These are phyloP conservation scores for Lophius americanus DNA, from an alignment of 2,797 vertebrate species.

Conservation along the genomic window DNA sequence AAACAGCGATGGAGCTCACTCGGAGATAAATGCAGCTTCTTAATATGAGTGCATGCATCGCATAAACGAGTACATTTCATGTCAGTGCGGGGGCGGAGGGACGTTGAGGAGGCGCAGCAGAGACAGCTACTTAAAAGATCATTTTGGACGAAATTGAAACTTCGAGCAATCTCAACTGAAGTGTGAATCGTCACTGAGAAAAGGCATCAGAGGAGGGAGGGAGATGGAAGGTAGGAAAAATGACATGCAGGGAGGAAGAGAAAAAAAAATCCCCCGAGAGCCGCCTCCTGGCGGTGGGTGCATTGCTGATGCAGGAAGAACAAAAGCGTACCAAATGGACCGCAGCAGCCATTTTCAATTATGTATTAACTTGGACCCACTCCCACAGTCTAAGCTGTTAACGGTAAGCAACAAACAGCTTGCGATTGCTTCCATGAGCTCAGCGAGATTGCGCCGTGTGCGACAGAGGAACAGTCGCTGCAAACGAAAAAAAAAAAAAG, in stretches of 20 bases:
- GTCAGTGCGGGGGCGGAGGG: neutral
- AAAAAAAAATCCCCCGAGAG: constrained; percentile 64
- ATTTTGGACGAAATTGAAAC: constrained; percentile 67
- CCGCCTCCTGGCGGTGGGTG: constrained; percentile 59
- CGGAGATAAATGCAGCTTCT: constrained; percentile 24
- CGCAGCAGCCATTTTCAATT: constrained; percentile 75
- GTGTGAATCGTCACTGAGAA: constrained; percentile 61
- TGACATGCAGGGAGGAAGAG: constrained; percentile 30
- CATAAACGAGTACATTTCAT: constrained; percentile 51
- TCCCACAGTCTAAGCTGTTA: constrained; percentile 61
- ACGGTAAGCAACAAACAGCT: constrained; percentile 72
- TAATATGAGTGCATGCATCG: constrained; percentile 38
- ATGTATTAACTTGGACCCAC: constrained; percentile 64
- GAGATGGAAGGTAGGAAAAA: constrained; percentile 42
- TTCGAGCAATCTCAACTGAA: constrained; percentile 70
- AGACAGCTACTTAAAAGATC: constrained; percentile 63
- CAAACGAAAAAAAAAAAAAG: constrained; percentile 8
- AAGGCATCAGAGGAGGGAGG: constrained; percentile 47
- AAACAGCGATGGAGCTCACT: constrained; percentile 29
- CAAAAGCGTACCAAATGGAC: constrained; percentile 74
- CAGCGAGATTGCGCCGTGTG: constrained; percentile 44
- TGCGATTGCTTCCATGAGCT: constrained; percentile 58
- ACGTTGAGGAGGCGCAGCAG: constrained; percentile 23
- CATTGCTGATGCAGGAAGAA: constrained; percentile 73
- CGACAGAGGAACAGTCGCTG: constrained; percentile 9